Percentiles rank a stretch among this genome's conserved stretches.
Conservation (phyloP, 2,888 invertebrate species). For the Pachydiplax longipennis region DNA sequence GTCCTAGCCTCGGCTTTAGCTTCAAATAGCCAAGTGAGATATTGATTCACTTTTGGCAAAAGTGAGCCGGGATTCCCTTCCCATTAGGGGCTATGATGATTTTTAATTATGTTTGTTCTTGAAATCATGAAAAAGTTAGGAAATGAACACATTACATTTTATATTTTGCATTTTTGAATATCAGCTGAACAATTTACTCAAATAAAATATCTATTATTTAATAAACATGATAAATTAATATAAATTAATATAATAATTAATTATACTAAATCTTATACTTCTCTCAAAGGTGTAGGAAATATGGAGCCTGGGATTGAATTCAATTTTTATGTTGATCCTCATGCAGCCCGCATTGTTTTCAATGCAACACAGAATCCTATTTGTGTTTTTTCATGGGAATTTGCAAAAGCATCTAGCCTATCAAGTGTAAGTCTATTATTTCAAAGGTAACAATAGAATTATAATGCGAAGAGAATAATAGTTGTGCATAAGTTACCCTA, state of each 20-base stretch:
- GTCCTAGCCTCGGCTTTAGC: no score
- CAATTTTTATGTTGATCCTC: slow-evolving; percentile 48
- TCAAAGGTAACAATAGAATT: background rate
- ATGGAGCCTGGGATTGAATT: slow-evolving; percentile 45
- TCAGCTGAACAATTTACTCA: no score
- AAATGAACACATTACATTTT: no score
- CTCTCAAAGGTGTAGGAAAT: slow-evolving; percentile 46
- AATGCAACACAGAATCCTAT: slow-evolving; percentile 47
- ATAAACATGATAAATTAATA: no score
- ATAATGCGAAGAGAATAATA: background rate
- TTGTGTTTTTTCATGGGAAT: slow-evolving; percentile 47
- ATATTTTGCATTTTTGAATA: no score
- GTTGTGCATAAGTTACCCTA: background rate
- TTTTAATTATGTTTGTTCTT: no score
- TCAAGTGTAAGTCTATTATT: background rate
- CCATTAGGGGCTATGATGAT: no score
- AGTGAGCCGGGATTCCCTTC: no score
- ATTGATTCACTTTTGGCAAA: no score
- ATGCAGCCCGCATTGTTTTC: slow-evolving; percentile 47
- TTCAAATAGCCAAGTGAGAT: no score
- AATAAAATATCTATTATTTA: no score
- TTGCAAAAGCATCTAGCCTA: background rate
- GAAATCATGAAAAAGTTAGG: no score
- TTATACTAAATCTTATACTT: background rate
- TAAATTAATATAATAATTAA: background rate